Percentiles rank a stretch among this genome's conserved stretches.
Evolutionary conservation across 2,888 invertebrate genomes (phyloP).

Genomic region (Petrolisthes cinctipes): DNA sequence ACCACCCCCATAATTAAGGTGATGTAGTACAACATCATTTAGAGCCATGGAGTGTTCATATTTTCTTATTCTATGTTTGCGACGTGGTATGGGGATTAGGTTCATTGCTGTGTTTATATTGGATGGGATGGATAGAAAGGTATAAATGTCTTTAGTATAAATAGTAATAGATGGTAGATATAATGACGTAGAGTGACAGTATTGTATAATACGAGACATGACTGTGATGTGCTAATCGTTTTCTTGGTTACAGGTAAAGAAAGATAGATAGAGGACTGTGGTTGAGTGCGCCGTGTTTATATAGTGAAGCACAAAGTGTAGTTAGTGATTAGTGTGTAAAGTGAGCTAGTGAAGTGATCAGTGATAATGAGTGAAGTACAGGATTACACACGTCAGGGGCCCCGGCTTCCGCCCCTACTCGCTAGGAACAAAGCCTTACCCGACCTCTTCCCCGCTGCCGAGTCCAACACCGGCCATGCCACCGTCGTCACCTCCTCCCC

Average conservation of each 20-base stretch:
- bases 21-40: neutral
- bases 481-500: slow-evolving; percentile 36
- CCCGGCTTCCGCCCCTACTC: slow-evolving; percentile 34
- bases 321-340: neutral
- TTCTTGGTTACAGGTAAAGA: neutral
- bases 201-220: neutral
- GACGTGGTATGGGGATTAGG: neutral
- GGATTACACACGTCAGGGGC: slow-evolving; percentile 39
- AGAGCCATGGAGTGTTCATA: too few relatives aligned
- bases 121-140: neutral
- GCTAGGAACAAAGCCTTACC: slow-evolving; percentile 44
- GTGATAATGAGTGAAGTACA: slow-evolving; percentile 56
- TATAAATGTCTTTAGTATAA: neutral
- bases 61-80: neutral
- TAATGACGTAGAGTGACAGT: neutral
- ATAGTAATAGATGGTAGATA: neutral
- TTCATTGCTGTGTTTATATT: neutral
- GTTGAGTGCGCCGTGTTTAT: neutral
- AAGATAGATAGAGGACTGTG: neutral
- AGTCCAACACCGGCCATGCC: slow-evolving; percentile 40
- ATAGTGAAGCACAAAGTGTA: neutral
- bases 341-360: slow-evolving; percentile 21
- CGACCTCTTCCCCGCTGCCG: slow-evolving; percentile 48
- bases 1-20: too few relatives aligned
- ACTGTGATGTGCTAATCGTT: neutral